A percentile compares a stretch with the other conserved stretches of the same genome.
Evolutionary conservation across 1,140 invertebrate species (phyloP).

Genomic region (Nomia melanderi): DNA sequence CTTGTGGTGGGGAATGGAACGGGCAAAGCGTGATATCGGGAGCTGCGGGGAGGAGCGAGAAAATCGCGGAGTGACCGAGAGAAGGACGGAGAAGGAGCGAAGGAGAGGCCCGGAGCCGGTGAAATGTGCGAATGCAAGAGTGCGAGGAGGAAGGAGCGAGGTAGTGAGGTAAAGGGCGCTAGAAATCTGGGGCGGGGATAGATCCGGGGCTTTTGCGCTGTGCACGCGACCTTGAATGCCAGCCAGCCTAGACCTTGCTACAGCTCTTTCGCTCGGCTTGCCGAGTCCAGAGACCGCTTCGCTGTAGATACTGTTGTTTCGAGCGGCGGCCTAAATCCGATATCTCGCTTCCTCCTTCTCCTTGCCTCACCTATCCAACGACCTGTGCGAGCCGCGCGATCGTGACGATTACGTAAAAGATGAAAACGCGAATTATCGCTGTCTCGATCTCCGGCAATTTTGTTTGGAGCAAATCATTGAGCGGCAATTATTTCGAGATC

Average conservation of each 20-base stretch:
- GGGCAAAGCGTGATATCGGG: neutral
- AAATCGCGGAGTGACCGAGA: neutral
- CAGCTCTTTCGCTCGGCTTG: slow-evolving; percentile 57
- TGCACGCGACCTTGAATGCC: slow-evolving; percentile 72
- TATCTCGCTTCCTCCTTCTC: slow-evolving; percentile 37
- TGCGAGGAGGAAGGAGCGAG: slow-evolving; percentile 37
- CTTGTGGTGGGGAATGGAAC: too few species aligned
- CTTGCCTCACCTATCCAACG: slow-evolving; percentile 14
- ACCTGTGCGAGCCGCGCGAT: slow-evolving; percentile 20
- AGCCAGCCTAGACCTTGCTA: slow-evolving; percentile 73
- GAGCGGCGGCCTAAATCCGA: slow-evolving; percentile 40
- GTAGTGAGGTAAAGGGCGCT: slow-evolving; percentile 62
- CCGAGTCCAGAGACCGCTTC: slow-evolving; percentile 58
- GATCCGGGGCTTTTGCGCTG: slow-evolving; percentile 69
- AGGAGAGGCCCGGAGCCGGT: slow-evolving; percentile 16
- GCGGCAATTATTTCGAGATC: slow-evolving; percentile 16
- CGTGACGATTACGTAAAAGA: slow-evolving; percentile 56
- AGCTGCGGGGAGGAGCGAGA: slow-evolving; percentile 20
- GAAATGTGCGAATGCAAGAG: slow-evolving; percentile 22
- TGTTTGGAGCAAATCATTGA: neutral
- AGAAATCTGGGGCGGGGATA: slow-evolving; percentile 66
- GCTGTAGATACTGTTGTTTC: slow-evolving; percentile 54
- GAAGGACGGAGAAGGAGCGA: slow-evolving; percentile 13
- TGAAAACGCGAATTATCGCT: slow-evolving; percentile 40
- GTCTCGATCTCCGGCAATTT: slow-evolving; percentile 21